A percentile compares a stretch with the other conserved stretches of the same genome.
Conservation (phyloP, 1,140 invertebrate species). For the Leptinotarsa lineolata region DNA sequence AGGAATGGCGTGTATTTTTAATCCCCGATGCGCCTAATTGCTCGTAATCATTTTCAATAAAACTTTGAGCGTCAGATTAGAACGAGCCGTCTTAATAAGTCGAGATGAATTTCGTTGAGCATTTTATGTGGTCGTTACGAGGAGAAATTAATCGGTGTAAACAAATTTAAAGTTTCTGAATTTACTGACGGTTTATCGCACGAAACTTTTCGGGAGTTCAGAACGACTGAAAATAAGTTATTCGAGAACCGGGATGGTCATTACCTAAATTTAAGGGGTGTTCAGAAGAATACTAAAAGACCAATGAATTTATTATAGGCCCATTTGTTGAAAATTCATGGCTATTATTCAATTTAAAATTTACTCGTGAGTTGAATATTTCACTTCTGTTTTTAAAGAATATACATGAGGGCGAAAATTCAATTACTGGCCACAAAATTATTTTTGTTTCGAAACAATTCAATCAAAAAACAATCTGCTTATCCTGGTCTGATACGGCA, state of each 20-base stretch:
- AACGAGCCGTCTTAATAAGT: constrained; percentile 2
- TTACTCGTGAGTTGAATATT: no score
- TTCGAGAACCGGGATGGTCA: neutral
- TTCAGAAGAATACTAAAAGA: no score
- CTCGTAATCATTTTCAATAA: constrained; percentile 4
- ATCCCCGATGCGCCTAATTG: constrained; percentile 4
- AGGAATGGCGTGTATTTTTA: constrained; percentile 11
- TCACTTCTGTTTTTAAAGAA: no score
- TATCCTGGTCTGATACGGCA: no score
- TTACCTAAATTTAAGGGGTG: neutral
- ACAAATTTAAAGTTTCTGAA: neutral
- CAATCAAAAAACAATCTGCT: no score
- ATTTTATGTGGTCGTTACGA: constrained; percentile 5
- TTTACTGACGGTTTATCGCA: neutral
- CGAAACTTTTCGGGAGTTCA: neutral
- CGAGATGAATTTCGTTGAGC: neutral
- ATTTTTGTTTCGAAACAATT: no score
- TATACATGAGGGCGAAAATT: no score
- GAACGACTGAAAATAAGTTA: neutral
- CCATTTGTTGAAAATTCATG: no score
- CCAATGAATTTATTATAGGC: no score
- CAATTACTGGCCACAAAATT: no score
- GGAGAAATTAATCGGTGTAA: neutral
- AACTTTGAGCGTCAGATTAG: constrained; percentile 2
- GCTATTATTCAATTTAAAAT: no score